Evolutionary conservation across 2,888 invertebrate genomes (phyloP).

Genomic region (Ennomos quercinarius): DNA sequence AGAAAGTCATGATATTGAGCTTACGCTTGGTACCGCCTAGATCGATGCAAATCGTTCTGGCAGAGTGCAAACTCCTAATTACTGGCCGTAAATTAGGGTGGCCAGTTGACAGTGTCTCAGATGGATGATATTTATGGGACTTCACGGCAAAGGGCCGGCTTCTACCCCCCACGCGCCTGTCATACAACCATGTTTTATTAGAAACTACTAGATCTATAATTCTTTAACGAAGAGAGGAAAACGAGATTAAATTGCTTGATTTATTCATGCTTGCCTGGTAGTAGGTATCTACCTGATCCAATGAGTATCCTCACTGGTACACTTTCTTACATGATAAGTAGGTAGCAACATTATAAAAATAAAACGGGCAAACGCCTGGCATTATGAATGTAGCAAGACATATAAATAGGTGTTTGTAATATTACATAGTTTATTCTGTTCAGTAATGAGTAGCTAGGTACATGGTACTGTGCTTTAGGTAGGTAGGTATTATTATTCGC

Average conservation of each 20-base stretch:
- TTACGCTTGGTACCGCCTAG: slow-evolving; percentile 42
- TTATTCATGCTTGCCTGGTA: too few species aligned
- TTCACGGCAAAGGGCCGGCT: slow-evolving; percentile 58
- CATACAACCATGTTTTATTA: slow-evolving; percentile 58
- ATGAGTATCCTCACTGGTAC: too few species aligned
- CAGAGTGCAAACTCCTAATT: slow-evolving; percentile 85
- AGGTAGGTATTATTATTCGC: too few species aligned
- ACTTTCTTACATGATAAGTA: too few species aligned
- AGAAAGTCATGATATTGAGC: slow-evolving; percentile 16
- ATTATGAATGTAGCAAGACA: background rate
- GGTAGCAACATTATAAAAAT: background rate
- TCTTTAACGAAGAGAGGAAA: slow-evolving; percentile 1
- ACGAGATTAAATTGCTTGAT: background rate
- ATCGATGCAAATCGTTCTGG: slow-evolving; percentile 84
- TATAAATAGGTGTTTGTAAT: background rate
- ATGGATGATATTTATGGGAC: slow-evolving; percentile 81
- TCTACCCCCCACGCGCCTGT: slow-evolving; percentile 53
- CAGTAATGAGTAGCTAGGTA: too few species aligned
- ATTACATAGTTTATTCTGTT: too few species aligned
- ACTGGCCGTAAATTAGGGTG: slow-evolving; percentile 84
- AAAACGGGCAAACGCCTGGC: background rate
- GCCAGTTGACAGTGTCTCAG: slow-evolving; percentile 83
- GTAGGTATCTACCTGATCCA: too few species aligned
- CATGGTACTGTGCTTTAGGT: too few species aligned
- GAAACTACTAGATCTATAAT: slow-evolving; percentile 11